Conservation (phyloP, 2,113 vertebrate genomes). For the Trochalopteron elliotii region DNA sequence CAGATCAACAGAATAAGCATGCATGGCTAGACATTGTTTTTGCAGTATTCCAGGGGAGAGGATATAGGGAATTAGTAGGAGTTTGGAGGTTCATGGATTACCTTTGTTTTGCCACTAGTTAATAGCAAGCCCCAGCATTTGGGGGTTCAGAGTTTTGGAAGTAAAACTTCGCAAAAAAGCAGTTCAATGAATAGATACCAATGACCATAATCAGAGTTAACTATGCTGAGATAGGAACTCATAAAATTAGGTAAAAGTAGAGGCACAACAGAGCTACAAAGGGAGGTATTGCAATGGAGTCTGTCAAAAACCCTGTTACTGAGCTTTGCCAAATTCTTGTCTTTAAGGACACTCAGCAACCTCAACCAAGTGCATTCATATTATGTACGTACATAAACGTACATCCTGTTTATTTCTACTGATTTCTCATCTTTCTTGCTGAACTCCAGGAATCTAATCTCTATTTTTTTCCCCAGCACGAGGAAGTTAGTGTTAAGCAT, state of each 20-base stretch:
- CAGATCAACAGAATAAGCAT: background rate
- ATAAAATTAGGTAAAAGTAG: background rate
- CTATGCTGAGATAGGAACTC: background rate
- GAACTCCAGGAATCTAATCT: background rate
- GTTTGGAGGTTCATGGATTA: background rate
- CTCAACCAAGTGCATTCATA: background rate
- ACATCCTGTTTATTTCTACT: background rate
- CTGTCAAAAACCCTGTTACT: background rate
- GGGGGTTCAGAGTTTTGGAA: background rate
- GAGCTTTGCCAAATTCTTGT: background rate
- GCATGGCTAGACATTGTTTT: background rate
- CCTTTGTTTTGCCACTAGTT: background rate
- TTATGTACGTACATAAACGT: background rate
- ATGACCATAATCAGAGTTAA: background rate
- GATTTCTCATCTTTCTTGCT: background rate
- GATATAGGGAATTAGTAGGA: background rate
- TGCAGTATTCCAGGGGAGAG: background rate
- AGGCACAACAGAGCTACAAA: background rate
- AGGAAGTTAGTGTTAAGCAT: background rate
- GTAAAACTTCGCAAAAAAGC: background rate
- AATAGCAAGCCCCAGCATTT: background rate
- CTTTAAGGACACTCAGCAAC: background rate
- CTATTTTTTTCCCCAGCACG: background rate
- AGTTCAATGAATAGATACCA: background rate
- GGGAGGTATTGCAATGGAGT: background rate